Base-by-base conservation (phyloP, 2,888 invertebrate genomes). In the Notocelia uddmanniana region DNA sequence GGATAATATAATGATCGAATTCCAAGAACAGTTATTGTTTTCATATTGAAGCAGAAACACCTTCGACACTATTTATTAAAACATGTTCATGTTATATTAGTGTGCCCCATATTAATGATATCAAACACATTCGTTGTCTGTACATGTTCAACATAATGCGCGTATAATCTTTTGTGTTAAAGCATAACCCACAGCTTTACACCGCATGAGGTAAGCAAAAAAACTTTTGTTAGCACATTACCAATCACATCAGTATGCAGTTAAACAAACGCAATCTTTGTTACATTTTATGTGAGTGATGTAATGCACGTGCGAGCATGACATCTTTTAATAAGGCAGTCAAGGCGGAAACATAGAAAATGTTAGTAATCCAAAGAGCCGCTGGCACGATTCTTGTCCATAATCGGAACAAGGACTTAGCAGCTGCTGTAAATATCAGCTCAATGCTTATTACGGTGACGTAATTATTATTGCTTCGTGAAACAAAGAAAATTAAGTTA, bases 381-480 rank as follows among this genome's bases (percentile, higher is more conserved):
- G 80, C 82, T 85, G 86, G 91, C 92, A 92, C 93, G 93, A 93
- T 86, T 91, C 90, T 88, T 89, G 88, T 79, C 93, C 92, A 89
- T 92, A 93, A 92, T 90, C 90, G 90, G 92, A 87, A 91, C 92
- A 92, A 93, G 93, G 92, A 91, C 91, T 89, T 79, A 77, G 88
- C 91, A 92, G 91, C 92, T 92, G 92, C 87, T 87, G 90, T 89
- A 89, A 92, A 92, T 91, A 93, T 90, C 89, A 87, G 86, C 82
- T 86, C 85, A 84, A 85, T 87, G 87, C 86, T 90, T 86, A 89
- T 89, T 87, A 89, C 87, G 89, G 87, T 92, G 91, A 91, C 91
- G 92, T 91, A 88, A 91, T 86, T 85, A 84, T 87, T 87, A 85
- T 84, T 84, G 82, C 85, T 83, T 76, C 79, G 83, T 81, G 81